These are phyloP conservation scores for Leguminivora glycinivorella DNA, from an alignment of 1,140 invertebrate species.

Conservation along the genomic window DNA sequence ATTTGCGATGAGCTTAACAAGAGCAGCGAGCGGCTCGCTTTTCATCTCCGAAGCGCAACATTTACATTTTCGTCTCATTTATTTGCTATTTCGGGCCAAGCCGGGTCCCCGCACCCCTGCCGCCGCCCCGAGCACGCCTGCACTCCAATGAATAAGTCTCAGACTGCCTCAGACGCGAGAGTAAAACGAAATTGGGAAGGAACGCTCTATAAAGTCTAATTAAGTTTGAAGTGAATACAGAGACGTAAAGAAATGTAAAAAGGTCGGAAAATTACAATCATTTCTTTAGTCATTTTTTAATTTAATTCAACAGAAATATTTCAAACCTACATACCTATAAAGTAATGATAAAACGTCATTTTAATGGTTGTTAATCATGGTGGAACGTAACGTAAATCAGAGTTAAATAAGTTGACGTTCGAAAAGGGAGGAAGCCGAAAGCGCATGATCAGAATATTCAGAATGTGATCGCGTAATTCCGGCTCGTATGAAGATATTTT, in stretches of 20 bases:
- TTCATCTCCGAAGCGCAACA: conserved; percentile 78
- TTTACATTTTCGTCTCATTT: conserved; percentile 79
- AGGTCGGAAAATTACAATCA: conserved; percentile 55
- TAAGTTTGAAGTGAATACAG: conserved; percentile 76
- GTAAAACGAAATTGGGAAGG: conserved; percentile 76
- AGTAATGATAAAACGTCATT: conserved; percentile 45
- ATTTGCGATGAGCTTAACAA: conserved; percentile 77
- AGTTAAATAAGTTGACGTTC: conserved; percentile 55
- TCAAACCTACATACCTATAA: neutral
- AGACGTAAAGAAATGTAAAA: conserved; percentile 74
- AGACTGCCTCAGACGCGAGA: conserved; percentile 66
- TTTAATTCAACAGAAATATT: conserved; percentile 1
- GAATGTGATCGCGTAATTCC: conserved; percentile 70
- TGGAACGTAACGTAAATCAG: conserved; percentile 61
- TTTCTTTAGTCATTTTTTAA: conserved; percentile 35
- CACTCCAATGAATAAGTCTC: conserved; percentile 74
- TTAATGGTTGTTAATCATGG: conserved; percentile 66
- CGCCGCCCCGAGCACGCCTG: conserved; percentile 48
- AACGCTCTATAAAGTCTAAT: conserved; percentile 79
- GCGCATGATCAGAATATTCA: conserved; percentile 72
- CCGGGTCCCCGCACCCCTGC: conserved; percentile 41
- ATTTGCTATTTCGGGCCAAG: conserved; percentile 76
- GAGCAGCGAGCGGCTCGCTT: conserved; percentile 71
- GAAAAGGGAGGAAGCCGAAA: conserved; percentile 61
- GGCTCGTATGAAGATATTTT: conserved; percentile 75